Evolutionary conservation across 2,888 invertebrate species (phyloP).

Genomic region (Anticlea derivata): DNA sequence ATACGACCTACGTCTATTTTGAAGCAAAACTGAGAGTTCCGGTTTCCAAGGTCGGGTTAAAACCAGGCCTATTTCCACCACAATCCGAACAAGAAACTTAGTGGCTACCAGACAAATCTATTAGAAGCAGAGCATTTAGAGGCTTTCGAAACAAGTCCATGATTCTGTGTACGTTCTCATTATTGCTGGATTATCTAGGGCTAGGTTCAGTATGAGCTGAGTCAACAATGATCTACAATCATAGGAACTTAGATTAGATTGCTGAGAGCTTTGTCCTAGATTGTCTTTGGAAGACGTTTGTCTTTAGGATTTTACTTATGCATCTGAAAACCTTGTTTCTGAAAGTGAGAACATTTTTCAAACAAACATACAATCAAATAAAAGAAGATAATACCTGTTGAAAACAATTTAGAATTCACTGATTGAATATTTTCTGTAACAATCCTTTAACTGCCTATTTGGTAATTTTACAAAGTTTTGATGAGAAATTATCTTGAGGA

Average conservation of each 20-base stretch:
- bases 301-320: too few species aligned
- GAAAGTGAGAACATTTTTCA: background rate
- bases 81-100: constrained; percentile 40
- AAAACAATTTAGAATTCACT: constrained; percentile 1
- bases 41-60: constrained; percentile 1
- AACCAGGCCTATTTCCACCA: constrained; percentile 24
- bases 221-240: constrained; percentile 1
- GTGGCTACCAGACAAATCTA: constrained; percentile 49
- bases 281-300: background rate
- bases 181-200: constrained; percentile 19
- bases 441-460: constrained; percentile 21
- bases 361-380: too few species aligned
- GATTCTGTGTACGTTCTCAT: constrained; percentile 25
- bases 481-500: constrained; percentile 33
- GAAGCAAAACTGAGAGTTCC: background rate
- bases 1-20: background rate
- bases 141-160: constrained; percentile 27
- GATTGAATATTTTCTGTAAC: background rate
- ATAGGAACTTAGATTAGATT: background rate
- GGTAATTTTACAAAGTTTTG: constrained; percentile 33
- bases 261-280: background rate
- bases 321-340: too few species aligned
- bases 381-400: too few species aligned
- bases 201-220: constrained; percentile 1
- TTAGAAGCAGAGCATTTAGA: constrained; percentile 39